Evolutionary conservation across 2,888 invertebrate genomes (phyloP).

Genomic region (Cantharis lateralis): DNA sequence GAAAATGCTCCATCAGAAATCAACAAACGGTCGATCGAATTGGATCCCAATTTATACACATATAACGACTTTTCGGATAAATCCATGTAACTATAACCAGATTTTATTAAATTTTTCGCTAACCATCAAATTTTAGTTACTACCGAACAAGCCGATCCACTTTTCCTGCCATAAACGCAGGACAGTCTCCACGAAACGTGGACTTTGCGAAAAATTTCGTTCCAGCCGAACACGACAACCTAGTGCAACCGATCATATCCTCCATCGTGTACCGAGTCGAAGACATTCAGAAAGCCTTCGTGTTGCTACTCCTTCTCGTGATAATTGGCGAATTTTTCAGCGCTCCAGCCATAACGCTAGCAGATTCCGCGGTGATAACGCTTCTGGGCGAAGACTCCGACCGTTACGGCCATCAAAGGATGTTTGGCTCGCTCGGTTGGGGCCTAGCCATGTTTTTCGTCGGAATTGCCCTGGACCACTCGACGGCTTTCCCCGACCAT

Average conservation of each 20-base stretch:
- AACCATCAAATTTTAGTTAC: conserved; percentile 36
- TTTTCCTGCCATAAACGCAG: conserved; percentile 54
- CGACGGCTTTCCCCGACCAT: conserved; percentile 92
- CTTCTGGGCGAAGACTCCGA: conserved; percentile 65
- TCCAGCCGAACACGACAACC: conserved; percentile 68
- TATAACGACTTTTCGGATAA: conserved; percentile 12
- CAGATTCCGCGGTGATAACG: conserved; percentile 89
- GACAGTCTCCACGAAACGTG: conserved; percentile 77
- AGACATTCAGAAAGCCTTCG: conserved; percentile 95
- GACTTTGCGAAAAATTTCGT: conserved; percentile 78
- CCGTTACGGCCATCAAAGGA: conserved; percentile 92
- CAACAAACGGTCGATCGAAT: conserved; percentile 54
- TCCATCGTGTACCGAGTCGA: conserved; percentile 87
- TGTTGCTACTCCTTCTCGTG: conserved; percentile 88
- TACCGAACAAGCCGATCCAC: conserved; percentile 56
- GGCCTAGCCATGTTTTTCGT: conserved; percentile 99
- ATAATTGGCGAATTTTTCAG: conserved; percentile 97
- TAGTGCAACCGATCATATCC: conserved; percentile 90
- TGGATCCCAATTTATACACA: neutral
- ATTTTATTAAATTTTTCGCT: neutral
- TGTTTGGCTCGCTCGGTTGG: conserved; percentile 99
- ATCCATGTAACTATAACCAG: neutral
- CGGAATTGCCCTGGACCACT: conserved; percentile 94
- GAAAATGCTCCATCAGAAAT: conserved; percentile 45
- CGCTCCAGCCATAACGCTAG: conserved; percentile 93